A percentile compares a stretch with the other conserved stretches of the same genome.
Evolutionary conservation across 2,888 invertebrate genomes (phyloP).

Genomic region (Abrostola tripartita): DNA sequence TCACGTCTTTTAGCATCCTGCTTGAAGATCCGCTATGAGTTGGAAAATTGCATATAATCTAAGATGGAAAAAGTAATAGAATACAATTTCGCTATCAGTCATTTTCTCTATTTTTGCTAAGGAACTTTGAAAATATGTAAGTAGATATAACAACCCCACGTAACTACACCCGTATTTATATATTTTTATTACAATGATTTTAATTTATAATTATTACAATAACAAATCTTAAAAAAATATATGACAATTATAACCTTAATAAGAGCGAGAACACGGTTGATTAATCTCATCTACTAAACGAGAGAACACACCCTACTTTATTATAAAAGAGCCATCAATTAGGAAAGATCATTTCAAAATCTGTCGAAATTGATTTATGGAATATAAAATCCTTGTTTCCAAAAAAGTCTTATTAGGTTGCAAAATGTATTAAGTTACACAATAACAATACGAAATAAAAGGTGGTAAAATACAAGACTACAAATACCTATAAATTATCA

Average conservation of each 20-base stretch:
- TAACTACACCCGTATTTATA: not conserved
- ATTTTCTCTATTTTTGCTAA: no score
- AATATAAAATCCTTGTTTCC: not conserved
- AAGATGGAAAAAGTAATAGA: no score
- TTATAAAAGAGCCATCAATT: slow-evolving; percentile 22
- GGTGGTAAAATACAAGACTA: no score
- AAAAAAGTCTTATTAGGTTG: no score
- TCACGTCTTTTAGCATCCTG: slow-evolving; percentile 42
- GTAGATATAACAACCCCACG: not conserved
- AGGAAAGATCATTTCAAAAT: not conserved
- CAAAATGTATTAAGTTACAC: no score
- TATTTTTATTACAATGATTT: not conserved
- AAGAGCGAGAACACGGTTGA: slow-evolving; percentile 26
- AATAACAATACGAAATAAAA: no score
- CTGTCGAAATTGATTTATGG: no score
- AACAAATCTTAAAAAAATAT: no score
- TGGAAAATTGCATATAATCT: slow-evolving; percentile 11
- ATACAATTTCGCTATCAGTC: no score
- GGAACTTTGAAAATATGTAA: no score
- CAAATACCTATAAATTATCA: slow-evolving; percentile 14
- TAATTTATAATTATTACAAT: not conserved
- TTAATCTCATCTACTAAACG: slow-evolving; percentile 18
- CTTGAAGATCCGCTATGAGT: slow-evolving; percentile 29
- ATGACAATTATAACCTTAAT: not conserved
- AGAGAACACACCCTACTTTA: slow-evolving; percentile 25